These are phyloP conservation scores for Oryzaephilus surinamensis DNA, from an alignment of 1,140 invertebrate genomes.

Conservation along the genomic window DNA sequence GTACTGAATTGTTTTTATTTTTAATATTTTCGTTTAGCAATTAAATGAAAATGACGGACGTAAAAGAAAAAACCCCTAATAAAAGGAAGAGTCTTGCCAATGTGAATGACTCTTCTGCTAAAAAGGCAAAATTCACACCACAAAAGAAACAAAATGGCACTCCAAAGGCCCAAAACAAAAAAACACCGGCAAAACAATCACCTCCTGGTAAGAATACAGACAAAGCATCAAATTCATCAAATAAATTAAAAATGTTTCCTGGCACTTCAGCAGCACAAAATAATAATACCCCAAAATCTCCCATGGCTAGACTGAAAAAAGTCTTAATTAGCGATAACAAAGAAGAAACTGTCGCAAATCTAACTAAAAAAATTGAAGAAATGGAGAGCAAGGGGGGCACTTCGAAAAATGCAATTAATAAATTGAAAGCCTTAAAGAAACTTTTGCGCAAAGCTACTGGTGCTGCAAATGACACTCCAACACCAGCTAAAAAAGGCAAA, in stretches of 20 bases:
- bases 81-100: conserved; percentile 16
- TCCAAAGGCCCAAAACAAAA: conserved; percentile 5
- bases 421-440: too few relatives aligned
- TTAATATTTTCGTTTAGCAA: too few relatives aligned
- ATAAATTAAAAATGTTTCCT: conserved; percentile 14
- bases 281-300: too few relatives aligned
- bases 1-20: too few relatives aligned
- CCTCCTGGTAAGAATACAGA: conserved; percentile 1
- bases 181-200: conserved; percentile 7
- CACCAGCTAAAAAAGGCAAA: conserved; percentile 3
- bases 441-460: conserved; percentile 9
- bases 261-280: conserved; percentile 15
- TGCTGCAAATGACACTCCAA: conserved; percentile 4
- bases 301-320: conserved; percentile 5
- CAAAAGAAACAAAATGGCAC: conserved; percentile 5
- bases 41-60: conserved; percentile 19
- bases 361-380: conserved; percentile 12
- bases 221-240: conserved; percentile 5
- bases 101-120: neutral
- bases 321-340: conserved; percentile 9
- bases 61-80: conserved; percentile 17
- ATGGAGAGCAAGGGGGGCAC: conserved; percentile 9
- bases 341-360: neutral
- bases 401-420: conserved; percentile 20
- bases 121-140: too few relatives aligned